Conservation (phyloP, 2,797 vertebrate species). For the Sternarchorhynchus goeldii region DNA sequence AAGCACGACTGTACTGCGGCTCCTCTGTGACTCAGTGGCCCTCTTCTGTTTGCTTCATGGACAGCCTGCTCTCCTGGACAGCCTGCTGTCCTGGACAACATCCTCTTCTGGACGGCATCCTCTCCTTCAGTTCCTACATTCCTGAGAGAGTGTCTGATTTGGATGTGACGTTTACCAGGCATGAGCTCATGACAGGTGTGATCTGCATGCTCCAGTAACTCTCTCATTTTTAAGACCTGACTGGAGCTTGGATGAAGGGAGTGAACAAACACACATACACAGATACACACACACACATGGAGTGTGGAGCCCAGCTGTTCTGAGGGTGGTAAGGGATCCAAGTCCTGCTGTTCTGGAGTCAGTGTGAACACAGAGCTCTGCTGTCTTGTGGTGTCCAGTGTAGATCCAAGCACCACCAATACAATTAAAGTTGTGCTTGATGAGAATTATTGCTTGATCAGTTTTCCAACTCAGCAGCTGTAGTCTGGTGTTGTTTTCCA, state of each 20-base stretch:
- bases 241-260: background rate
- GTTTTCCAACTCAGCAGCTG: background rate
- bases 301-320: too few species aligned
- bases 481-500: background rate
- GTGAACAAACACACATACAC: too few species aligned
- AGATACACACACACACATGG: too few species aligned
- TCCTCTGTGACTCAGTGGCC: too few species aligned
- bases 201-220: conserved; percentile 12
- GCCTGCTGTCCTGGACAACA: too few species aligned
- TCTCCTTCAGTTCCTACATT: conserved; percentile 41
- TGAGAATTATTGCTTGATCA: background rate
- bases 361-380: background rate
- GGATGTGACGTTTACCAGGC: background rate
- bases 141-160: conserved; percentile 30
- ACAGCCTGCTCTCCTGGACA: background rate
- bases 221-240: conserved; percentile 11
- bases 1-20: too few species aligned
- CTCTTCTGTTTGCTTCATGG: too few species aligned
- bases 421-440: background rate
- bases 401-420: background rate
- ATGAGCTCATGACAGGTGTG: conserved; percentile 17
- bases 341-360: background rate
- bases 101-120: background rate
- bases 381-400: too few species aligned
- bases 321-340: too few species aligned